phyloP scores from a whole-genome alignment of 2,888 invertebrate species.

The Argyra leucocephala region DNA sequence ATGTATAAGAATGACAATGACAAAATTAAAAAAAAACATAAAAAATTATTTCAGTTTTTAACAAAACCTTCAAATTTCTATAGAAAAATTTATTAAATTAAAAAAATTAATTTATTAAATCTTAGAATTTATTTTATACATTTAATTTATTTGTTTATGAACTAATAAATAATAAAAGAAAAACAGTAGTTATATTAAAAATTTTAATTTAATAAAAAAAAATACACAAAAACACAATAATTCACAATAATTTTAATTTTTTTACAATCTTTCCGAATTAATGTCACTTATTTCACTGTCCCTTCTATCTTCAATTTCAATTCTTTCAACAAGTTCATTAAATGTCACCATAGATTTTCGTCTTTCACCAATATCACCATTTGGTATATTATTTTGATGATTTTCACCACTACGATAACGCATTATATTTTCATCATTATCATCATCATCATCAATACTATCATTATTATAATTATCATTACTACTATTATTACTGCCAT shows the following conservation, averaged over 20 bases:
- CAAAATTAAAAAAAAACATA: too few relatives aligned
- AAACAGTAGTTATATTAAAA: too few relatives aligned
- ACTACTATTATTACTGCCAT: background rate
- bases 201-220: background rate
- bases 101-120: too few relatives aligned
- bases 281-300: slow-evolving; percentile 17
- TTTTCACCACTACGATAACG: background rate
- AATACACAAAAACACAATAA: background rate
- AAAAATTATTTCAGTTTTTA: too few relatives aligned
- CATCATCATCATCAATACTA: slow-evolving; percentile 9
- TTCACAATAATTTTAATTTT: background rate
- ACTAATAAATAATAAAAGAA: too few relatives aligned
- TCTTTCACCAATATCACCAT: slow-evolving; percentile 22
- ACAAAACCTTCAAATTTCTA: too few relatives aligned
- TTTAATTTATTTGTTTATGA: too few relatives aligned
- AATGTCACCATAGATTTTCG: slow-evolving; percentile 49
- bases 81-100: too few relatives aligned
- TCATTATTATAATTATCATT: background rate
- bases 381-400: slow-evolving; percentile 40
- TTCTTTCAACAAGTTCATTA: slow-evolving; percentile 49
- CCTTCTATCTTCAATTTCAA: slow-evolving; percentile 37
- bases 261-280: slow-evolving; percentile 13
- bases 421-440: background rate
- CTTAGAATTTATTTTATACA: too few relatives aligned
- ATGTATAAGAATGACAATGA: too few relatives aligned